Conservation (phyloP, 1,140 invertebrate species). For the Arctopsyche grandis region DNA sequence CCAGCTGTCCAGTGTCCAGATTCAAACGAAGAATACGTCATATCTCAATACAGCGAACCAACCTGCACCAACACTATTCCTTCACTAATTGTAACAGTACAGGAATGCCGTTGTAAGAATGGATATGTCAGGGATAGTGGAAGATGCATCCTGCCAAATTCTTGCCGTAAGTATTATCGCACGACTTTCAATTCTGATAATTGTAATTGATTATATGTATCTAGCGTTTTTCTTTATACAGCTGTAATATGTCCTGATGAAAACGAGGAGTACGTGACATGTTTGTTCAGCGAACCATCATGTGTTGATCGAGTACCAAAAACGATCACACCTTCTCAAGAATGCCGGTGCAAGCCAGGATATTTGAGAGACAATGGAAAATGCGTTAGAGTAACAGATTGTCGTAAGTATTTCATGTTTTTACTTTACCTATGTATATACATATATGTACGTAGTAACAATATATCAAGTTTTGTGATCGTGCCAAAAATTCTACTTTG, state of each 20-base stretch:
- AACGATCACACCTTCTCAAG: not conserved
- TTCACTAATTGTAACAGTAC: not conserved
- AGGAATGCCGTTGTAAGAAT: slow-evolving; percentile 32
- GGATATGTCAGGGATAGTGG: slow-evolving; percentile 22
- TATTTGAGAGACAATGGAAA: not conserved
- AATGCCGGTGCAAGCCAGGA: slow-evolving; percentile 20
- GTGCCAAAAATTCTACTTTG: too few relatives aligned
- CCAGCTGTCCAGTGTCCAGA: slow-evolving; percentile 12
- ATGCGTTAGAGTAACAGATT: not conserved
- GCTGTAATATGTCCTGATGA: not conserved
- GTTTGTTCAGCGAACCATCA: not conserved
- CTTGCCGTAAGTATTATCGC: slow-evolving; percentile 12
- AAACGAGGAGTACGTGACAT: slow-evolving; percentile 29
- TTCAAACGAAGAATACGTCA: slow-evolving; percentile 23
- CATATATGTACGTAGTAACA: too few relatives aligned
- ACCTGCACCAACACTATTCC: slow-evolving; percentile 20
- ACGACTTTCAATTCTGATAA: not conserved
- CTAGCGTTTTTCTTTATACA: slow-evolving; percentile 1
- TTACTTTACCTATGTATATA: not conserved
- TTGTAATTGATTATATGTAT: not conserved
- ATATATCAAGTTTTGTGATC: too few relatives aligned
- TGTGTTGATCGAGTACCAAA: slow-evolving; percentile 9
- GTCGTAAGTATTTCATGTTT: slow-evolving; percentile 31
- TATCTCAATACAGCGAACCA: not conserved
- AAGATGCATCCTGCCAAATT: slow-evolving; percentile 4